Evolutionary conservation across 1,140 invertebrate genomes (phyloP), one percentile per base, ranked within the genome.

Genomic region (Colletes gigas): DNA sequence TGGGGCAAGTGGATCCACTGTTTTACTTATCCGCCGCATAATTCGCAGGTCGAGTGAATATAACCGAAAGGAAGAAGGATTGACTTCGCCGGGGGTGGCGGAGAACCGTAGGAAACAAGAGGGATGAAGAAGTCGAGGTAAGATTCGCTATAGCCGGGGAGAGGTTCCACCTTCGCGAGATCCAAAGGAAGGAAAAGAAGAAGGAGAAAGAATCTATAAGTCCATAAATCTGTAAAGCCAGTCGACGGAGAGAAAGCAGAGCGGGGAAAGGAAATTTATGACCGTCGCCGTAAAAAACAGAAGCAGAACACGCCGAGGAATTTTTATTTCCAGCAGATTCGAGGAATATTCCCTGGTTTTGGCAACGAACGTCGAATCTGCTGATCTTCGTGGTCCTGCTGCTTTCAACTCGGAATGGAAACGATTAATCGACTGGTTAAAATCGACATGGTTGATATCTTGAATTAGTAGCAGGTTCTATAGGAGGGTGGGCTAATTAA

Each of bases 201-300:
- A 80, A 85, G 80, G 55, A 81, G 83, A 76, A 90, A 90, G 88
- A 89, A 91, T 91, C 90, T 91, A 91, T 90, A 90, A 91, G 89
- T 89, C 86, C 85, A 90, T 91, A 91, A 91, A 91, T 91, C 86
- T 89, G 84, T 57, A 52, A 70, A 71, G 68, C 71, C 71, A 47
- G 78, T 59, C 72, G 80, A 60, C 65, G 19, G 68, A 85, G 83
- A 54, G 74, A 79, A 79, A 80, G 30, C 14, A 67, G 75, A 81
- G 68, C 55, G 76, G 68, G 54, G 70, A 62, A 84, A 82, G 84
- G 83, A 83, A 90, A 90, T 90, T 90, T 90, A 89, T 87, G 80
- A 81, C 63, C 70, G 76, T n/a, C 69, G 81, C 82, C 82, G 84
- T 89, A 89, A 88, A 88, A 89, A 89, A 81, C 79, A 85, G 77